Evolutionary conservation across 2,888 invertebrate species (phyloP), one percentile per base, ranked within the genome.

Genomic region (Cantharis rufa): DNA sequence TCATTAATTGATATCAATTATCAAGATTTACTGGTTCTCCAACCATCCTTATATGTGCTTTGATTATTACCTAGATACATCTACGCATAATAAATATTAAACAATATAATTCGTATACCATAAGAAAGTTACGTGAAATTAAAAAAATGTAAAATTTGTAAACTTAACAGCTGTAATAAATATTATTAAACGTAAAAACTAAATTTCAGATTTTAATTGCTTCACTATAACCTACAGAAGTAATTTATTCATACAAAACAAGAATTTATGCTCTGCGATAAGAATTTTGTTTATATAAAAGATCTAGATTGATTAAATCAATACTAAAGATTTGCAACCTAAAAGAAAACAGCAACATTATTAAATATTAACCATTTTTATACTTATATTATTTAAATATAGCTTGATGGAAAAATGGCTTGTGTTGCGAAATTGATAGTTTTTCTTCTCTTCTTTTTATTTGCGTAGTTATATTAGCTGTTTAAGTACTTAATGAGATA

Each of bases 1-100:
- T 74, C 78, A 81, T 81, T 86, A 87, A 86, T 86, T 86, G 86
- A 86, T 86, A 86, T 86, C 86, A 86, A 86, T 87, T 86, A 86
- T 86, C 85, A 84, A 84, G 86, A 87, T 85, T 85, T 86, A 86
- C 85, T 84, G 85, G 85, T 85, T 84, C 77, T 74, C 74, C 79
- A 80, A 81, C 81, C 81, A 82, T 82, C 82, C 82, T 82, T 83
- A 82, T 79, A 83, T 84, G 83, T 79, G 82, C 79, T 81, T 79
- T 75, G 81, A 83, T 82, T 76, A 79, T 78, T 79, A 78, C 79
- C 76, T 48, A 48, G 48, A 48, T 48, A 48, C 48, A 48, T 48
- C 48, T 48, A 74, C 75, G 70, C 82, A 76, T 81, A 82, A 85
- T 85, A 85, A 86, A 85, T 85, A 85, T 86, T 85, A 84, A 85